phyloP scores from a whole-genome alignment of 2,797 vertebrate genomes.

The Manis pentadactyla region DNA sequence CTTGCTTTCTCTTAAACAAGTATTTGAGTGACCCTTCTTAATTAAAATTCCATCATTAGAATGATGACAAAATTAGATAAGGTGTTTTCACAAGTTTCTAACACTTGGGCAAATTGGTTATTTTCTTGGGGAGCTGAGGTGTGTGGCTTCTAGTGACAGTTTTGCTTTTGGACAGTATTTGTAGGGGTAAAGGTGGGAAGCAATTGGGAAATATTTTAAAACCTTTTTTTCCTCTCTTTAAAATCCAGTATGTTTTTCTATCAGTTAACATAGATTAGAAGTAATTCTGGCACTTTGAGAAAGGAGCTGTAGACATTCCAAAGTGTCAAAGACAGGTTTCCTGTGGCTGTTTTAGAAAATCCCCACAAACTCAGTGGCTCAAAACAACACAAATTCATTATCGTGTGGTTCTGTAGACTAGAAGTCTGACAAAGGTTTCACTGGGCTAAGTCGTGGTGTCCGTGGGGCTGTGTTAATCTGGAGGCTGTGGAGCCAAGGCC shows the following conservation, averaged over 20 bases:
- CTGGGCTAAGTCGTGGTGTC: background rate
- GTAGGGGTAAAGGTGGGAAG: background rate
- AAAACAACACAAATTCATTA: no score
- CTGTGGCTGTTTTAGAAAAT: background rate
- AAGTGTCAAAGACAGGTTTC: background rate
- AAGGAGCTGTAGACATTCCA: background rate
- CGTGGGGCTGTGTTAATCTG: rapidly evolving
- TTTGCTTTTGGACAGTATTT: background rate
- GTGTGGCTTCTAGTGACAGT: background rate
- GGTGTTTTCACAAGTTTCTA: background rate
- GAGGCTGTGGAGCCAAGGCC: background rate
- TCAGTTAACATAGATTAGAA: background rate
- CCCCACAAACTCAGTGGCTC: no score
- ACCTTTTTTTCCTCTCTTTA: background rate
- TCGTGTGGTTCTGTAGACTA: background rate
- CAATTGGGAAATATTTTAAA: background rate
- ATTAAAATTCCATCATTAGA: background rate
- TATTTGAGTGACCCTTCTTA: background rate
- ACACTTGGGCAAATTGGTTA: background rate
- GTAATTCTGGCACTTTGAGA: background rate
- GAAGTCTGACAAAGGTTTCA: background rate
- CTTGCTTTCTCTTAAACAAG: background rate
- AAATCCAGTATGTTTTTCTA: background rate
- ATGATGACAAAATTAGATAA: background rate
- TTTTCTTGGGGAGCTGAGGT: background rate